Conservation (phyloP, 2,797 vertebrate species). For the Galago senegalensis region DNA sequence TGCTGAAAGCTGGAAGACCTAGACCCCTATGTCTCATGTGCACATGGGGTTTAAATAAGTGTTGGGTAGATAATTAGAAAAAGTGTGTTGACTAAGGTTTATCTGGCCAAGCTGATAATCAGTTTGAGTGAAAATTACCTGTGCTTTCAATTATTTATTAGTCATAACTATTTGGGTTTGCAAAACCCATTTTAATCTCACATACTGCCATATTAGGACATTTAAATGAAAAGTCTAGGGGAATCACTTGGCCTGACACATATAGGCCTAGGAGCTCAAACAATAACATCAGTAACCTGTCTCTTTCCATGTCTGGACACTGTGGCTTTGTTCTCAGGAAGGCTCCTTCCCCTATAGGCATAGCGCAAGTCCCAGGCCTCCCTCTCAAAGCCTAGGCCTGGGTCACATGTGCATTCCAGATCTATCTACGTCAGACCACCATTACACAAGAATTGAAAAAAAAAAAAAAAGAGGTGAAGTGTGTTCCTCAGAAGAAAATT, state of each 20-base stretch:
- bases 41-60: background rate
- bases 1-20: background rate
- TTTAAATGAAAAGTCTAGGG: background rate
- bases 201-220: background rate
- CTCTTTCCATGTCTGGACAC: background rate
- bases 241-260: background rate
- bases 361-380: background rate
- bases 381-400: background rate
- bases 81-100: background rate
- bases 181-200: background rate
- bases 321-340: background rate
- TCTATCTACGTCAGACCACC: background rate
- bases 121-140: background rate
- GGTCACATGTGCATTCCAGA: background rate
- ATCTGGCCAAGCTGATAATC: background rate
- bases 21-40: background rate
- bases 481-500: background rate
- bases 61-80: background rate
- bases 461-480: background rate
- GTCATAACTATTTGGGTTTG: background rate
- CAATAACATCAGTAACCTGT: background rate
- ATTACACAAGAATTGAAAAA: background rate
- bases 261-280: background rate
- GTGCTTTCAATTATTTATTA: constrained; percentile 16
- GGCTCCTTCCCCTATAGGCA: background rate